A percentile compares a stretch with the other conserved stretches of the same genome.
Evolutionary conservation across 2,797 vertebrate genomes (phyloP).

Genomic region (Sylvilagus floridanus): DNA sequence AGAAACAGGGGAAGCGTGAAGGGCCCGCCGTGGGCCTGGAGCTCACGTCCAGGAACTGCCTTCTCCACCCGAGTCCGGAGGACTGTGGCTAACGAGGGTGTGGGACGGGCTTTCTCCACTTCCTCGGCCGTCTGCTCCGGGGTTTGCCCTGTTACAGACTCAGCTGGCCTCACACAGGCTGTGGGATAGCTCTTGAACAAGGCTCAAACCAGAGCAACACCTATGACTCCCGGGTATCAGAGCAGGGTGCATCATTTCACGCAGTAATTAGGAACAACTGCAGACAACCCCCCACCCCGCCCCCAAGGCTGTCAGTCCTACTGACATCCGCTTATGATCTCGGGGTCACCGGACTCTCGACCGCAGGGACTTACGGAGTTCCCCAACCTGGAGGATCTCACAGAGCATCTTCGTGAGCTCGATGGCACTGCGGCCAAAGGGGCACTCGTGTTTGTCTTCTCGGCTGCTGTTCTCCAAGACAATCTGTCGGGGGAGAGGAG

Average conservation of each 20-base stretch:
- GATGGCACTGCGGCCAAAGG: slow-evolving; percentile 97
- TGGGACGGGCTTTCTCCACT: neutral
- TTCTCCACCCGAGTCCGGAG: neutral
- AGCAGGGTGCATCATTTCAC: neutral
- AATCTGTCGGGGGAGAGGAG: slow-evolving; percentile 77
- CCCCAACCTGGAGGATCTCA: slow-evolving; percentile 98
- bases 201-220: neutral
- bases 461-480: slow-evolving; percentile 97
- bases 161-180: neutral
- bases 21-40: neutral
- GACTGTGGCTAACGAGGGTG: rapidly evolving
- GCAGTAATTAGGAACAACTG: neutral
- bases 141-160: neutral
- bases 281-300: neutral
- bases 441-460: slow-evolving; percentile 98
- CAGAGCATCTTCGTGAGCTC: slow-evolving; percentile 98
- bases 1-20: neutral
- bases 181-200: neutral
- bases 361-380: slow-evolving; percentile 93
- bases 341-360: neutral
- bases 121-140: neutral
- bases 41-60: neutral
- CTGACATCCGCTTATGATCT: neutral
- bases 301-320: neutral
- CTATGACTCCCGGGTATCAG: neutral